Evolutionary conservation across 1,140 invertebrate genomes (phyloP).

Genomic region (Panagrolaimus sp.): DNA sequence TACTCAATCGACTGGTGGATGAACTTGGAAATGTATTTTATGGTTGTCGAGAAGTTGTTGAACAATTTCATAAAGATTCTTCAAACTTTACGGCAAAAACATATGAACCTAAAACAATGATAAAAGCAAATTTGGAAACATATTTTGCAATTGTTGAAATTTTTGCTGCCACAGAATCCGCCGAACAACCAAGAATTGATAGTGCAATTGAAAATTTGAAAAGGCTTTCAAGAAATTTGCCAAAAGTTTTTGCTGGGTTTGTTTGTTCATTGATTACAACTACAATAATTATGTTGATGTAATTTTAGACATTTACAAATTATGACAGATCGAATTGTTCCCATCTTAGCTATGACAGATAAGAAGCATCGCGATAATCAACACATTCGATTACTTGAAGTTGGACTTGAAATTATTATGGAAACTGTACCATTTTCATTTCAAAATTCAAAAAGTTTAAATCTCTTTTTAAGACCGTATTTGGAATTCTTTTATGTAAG

Average conservation of each 20-base stretch:
- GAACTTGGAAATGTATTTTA: background rate
- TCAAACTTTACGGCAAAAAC: background rate
- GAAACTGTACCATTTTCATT: background rate
- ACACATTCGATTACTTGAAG: background rate
- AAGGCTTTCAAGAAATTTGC: background rate
- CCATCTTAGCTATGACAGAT: conserved; percentile 3
- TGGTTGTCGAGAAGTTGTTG: background rate
- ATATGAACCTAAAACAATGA: background rate
- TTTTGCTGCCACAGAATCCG: background rate
- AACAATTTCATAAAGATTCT: background rate
- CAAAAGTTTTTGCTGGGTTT: no score
- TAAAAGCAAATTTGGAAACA: background rate
- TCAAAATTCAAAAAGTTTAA: background rate
- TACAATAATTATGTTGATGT: no score
- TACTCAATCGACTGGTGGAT: background rate
- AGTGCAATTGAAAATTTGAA: background rate
- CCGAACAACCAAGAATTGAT: background rate
- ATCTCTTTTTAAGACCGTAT: background rate
- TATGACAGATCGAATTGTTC: background rate
- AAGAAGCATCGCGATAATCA: background rate
- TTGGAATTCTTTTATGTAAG: conserved; percentile 14
- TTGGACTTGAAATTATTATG: background rate
- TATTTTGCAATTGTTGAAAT: background rate
- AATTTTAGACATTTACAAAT: background rate
- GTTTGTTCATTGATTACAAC: no score